These are phyloP conservation scores for Macrophya alboannulata DNA, from an alignment of 2,888 invertebrate genomes.

Conservation along the genomic window DNA sequence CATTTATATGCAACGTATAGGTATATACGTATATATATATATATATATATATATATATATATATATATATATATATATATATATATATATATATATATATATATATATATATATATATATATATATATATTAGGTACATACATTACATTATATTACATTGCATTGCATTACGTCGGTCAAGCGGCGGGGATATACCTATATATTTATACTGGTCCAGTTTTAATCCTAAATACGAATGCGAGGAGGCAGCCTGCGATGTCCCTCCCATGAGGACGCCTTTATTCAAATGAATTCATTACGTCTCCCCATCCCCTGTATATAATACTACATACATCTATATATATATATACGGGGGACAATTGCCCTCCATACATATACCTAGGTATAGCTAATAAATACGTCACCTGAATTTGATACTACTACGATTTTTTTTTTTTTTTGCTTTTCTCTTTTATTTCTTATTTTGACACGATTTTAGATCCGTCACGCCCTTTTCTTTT, in stretches of 20 bases:
- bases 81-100: not conserved
- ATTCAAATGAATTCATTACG: conserved; percentile 40
- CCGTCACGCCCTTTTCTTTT: too few species aligned
- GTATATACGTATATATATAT: too few species aligned
- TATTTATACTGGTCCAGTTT: conserved; percentile 41
- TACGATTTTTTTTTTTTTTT: not conserved
- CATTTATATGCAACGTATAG: not conserved
- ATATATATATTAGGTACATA: conserved; percentile 3
- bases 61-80: not conserved
- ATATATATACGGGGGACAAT: not conserved
- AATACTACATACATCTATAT: not conserved
- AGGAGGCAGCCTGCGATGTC: conserved; percentile 64
- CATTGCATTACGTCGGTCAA: not conserved
- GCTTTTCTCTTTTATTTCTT: not conserved
- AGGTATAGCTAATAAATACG: conserved; percentile 37
- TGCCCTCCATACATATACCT: not conserved
- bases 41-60: too few species aligned
- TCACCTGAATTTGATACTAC: conserved; percentile 24
- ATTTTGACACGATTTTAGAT: too few species aligned
- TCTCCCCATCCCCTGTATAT: not conserved
- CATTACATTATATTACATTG: not conserved
- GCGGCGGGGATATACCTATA: not conserved
- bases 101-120: too few species aligned
- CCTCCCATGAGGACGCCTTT: not conserved
- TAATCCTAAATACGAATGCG: conserved; percentile 74